Evolutionary conservation across 2,888 invertebrate species (phyloP).

Genomic region (Limulus polyphemus): DNA sequence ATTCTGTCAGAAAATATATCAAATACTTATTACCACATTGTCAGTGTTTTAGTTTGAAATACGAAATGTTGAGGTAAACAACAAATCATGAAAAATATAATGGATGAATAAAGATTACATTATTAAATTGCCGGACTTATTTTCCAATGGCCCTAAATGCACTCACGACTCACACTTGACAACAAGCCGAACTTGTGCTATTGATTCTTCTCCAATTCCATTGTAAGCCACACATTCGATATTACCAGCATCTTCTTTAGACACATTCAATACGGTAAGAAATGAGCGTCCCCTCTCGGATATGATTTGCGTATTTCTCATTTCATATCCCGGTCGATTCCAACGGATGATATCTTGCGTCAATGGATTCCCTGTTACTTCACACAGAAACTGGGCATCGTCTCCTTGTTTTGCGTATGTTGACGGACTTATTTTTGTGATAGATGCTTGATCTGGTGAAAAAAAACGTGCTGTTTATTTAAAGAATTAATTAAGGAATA

Average conservation of each 20-base stretch:
- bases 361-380: conserved; percentile 72
- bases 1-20: too few relatives aligned
- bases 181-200: conserved; percentile 61
- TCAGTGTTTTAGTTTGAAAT: too few relatives aligned
- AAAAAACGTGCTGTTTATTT: too few relatives aligned
- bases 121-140: too few relatives aligned
- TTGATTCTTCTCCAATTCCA: conserved; percentile 63
- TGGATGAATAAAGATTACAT: too few relatives aligned
- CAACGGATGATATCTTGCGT: conserved; percentile 69
- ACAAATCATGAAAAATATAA: too few relatives aligned
- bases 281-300: conserved; percentile 64
- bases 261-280: conserved; percentile 60
- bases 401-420: conserved; percentile 56
- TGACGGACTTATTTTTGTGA: not conserved
- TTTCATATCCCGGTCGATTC: conserved; percentile 54
- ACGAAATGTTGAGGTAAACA: too few relatives aligned
- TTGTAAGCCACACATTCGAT: conserved; percentile 81
- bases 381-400: conserved; percentile 69
- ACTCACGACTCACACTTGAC: conserved; percentile 64
- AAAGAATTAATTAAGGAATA: too few relatives aligned
- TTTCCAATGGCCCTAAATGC: too few relatives aligned
- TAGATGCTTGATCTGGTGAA: not conserved
- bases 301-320: conserved; percentile 48
- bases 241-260: conserved; percentile 71
- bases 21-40: too few relatives aligned